Percentiles rank a stretch among this genome's conserved stretches.
Conservation (phyloP, 2,113 vertebrate genomes). For the Aegotheles bennettii region DNA sequence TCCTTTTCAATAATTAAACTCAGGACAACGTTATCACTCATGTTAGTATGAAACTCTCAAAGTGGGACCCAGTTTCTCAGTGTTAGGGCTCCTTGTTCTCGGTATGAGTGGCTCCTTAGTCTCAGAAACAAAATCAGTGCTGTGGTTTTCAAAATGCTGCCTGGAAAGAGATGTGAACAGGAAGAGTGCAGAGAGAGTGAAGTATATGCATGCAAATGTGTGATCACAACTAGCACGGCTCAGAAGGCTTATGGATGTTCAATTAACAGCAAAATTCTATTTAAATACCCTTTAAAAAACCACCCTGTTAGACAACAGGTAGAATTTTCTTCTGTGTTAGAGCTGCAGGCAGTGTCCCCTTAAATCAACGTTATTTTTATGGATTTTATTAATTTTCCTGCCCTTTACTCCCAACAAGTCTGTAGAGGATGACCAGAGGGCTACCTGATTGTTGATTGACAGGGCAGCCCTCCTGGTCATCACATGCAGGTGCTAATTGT, state of each 20-base stretch:
- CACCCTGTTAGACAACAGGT: background rate
- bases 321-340: background rate
- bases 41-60: background rate
- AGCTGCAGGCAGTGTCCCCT: background rate
- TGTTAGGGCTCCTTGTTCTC: conserved; percentile 11
- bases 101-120: background rate
- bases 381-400: background rate
- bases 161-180: background rate
- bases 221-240: background rate
- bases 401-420: background rate
- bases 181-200: background rate
- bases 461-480: no score
- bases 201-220: background rate
- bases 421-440: no score
- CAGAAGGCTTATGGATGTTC: background rate
- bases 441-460: no score
- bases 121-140: background rate
- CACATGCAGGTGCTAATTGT: no score
- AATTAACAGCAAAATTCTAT: background rate
- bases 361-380: background rate
- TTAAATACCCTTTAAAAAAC: background rate
- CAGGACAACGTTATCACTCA: background rate
- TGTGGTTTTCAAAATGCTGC: background rate
- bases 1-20: background rate
- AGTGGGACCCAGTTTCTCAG: background rate